Conservation (phyloP, 2,888 invertebrate species). For the Heliconius aoede region DNA sequence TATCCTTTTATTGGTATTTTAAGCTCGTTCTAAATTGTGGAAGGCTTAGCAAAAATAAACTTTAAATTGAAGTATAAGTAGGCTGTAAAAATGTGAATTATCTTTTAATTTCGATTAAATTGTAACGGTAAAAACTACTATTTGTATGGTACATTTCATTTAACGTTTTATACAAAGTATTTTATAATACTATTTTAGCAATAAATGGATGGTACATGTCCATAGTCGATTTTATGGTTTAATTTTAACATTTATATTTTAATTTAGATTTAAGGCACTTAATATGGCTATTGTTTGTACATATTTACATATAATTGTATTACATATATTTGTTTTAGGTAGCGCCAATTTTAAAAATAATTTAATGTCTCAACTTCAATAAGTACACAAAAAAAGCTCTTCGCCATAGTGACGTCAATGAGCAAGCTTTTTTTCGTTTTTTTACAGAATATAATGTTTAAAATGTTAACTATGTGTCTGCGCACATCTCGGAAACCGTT, state of each 20-base stretch:
- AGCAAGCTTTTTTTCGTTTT: too few species aligned
- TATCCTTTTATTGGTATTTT: constrained; percentile 30
- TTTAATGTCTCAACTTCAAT: too few species aligned
- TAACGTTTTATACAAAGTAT: not conserved
- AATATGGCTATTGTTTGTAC: too few species aligned
- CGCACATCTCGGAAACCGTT: too few species aligned
- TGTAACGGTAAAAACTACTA: not conserved
- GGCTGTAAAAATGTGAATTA: constrained; percentile 2
- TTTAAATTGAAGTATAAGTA: not conserved
- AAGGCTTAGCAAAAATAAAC: constrained; percentile 2
- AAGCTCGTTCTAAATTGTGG: constrained; percentile 29
- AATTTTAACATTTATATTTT: not conserved
- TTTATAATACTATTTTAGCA: not conserved
- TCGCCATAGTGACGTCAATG: too few species aligned
- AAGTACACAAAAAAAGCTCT: too few species aligned
- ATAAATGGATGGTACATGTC: not conserved
- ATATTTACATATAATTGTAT: too few species aligned
- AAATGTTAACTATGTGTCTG: too few species aligned
- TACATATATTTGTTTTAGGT: too few species aligned
- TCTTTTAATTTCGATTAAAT: not conserved
- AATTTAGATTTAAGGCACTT: not conserved
- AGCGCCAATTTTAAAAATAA: too few species aligned
- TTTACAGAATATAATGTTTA: too few species aligned
- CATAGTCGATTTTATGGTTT: not conserved
- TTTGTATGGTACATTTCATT: not conserved